phyloP scores from a whole-genome alignment of 2,888 invertebrate species.

The Idaea biselata region DNA sequence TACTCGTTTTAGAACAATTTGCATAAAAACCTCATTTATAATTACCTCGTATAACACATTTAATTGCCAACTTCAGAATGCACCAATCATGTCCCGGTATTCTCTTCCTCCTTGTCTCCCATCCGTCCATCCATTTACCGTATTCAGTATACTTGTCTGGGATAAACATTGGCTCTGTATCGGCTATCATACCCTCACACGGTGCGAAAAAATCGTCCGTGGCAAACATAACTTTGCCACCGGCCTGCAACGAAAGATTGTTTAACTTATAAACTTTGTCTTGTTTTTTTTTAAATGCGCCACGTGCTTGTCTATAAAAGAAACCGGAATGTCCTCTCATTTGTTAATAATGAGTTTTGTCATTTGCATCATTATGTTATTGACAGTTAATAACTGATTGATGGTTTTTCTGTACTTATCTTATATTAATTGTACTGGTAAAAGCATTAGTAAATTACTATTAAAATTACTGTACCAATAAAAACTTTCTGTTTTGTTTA shows the following conservation, averaged over 20 bases:
- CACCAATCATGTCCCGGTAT: slow-evolving; percentile 83
- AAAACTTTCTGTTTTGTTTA: no score
- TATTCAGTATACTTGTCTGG: slow-evolving; percentile 80
- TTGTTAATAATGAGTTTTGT: neutral
- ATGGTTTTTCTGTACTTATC: neutral
- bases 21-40: neutral
- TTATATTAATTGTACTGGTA: neutral
- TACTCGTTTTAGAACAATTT: no score
- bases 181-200: slow-evolving; percentile 81
- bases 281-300: neutral
- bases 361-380: neutral
- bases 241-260: slow-evolving; percentile 59
- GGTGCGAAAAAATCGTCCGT: slow-evolving; percentile 84
- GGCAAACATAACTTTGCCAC: slow-evolving; percentile 80
- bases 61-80: slow-evolving; percentile 78
- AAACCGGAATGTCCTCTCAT: neutral
- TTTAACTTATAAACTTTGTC: slow-evolving; percentile 4
- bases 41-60: slow-evolving; percentile 75
- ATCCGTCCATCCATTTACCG: slow-evolving; percentile 86
- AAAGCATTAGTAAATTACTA: neutral
- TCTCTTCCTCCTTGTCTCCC: slow-evolving; percentile 83
- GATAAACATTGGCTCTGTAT: slow-evolving; percentile 78
- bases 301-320: neutral
- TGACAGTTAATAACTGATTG: neutral
- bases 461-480: no score